Evolutionary conservation across 2,888 invertebrate genomes (phyloP), one percentile per base, ranked within the genome.

Genomic region (Sphaeridia pumilis): DNA sequence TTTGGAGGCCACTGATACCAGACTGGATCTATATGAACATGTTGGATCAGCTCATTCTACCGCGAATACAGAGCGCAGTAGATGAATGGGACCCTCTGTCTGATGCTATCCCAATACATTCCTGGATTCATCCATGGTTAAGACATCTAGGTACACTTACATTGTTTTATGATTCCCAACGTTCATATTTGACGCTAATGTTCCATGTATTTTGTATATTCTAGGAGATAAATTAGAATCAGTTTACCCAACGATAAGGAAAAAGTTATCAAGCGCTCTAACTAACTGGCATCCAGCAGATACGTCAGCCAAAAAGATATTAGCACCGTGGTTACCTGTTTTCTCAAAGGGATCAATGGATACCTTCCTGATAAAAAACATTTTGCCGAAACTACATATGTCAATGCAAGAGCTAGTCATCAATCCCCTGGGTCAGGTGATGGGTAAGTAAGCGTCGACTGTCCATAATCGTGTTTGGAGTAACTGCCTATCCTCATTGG

Each of bases 51-150:
- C 73, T 84, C 46, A 77, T 95, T 46, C 74, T 89, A 66, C 89
- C 90, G 0, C 77, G 81, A 36, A 60, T 70, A 12, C 71, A 74
- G 58, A 71, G 76, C 0, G 89, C 85, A 61, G 92, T 92, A 0
- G 79, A 85, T 42, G 78, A 78, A 49, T 97, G 98, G 98, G 89
- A 98, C 75, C 98, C 98, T 1, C 76, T 93, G 2, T 85, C 85
- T 0, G 97, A 98, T 70, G 87, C 87, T 0, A 80, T 92, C 60
- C 97, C 97, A 14, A 86, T 99, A 61, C 95, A 98, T 70, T 80
- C 84, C 3, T 98, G 98, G 98, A 82, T 95, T 56, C 83, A 94
- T 70, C 97, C 97, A 0, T 99, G 98, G 98, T 79, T 93, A 55
- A 83, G 84, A 0, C 72, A 88, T 5, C 78, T 94, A 68, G 84